Percentiles rank a stretch among this genome's conserved stretches.
Conservation (phyloP, 1,140 invertebrate genomes). For the Penaeus vannamei region DNA sequence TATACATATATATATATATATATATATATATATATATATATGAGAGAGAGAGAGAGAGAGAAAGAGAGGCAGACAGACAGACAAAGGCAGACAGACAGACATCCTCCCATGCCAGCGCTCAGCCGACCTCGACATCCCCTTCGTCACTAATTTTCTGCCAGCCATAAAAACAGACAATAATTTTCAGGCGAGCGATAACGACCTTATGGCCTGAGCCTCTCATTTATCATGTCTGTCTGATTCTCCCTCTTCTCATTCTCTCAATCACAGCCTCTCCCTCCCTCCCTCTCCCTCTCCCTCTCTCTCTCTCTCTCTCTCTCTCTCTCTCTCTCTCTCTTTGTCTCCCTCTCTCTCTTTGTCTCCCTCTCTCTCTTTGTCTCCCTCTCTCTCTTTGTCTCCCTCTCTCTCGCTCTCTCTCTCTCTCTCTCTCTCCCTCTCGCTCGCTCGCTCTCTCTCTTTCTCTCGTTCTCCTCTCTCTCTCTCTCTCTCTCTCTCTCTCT, state of each 20-base stretch:
- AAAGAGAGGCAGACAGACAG: background rate
- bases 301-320: too few relatives aligned
- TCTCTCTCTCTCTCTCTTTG: too few relatives aligned
- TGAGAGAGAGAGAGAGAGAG: background rate
- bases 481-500: too few relatives aligned
- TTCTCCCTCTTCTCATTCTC: background rate
- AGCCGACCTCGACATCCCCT: background rate
- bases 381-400: too few relatives aligned
- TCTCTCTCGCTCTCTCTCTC: too few relatives aligned
- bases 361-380: too few relatives aligned
- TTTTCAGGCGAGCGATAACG: conserved; percentile 41
- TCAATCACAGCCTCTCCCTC: background rate
- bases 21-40: background rate
- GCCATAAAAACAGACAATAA: conserved; percentile 47
- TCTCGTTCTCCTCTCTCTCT: too few relatives aligned
- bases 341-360: too few relatives aligned
- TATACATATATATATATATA: conserved; percentile 2
- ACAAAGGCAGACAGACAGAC: background rate
- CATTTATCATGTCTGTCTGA: conserved; percentile 23
- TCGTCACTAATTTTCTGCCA: conserved; percentile 44
- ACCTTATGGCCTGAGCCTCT: background rate
- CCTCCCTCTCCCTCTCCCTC: background rate
- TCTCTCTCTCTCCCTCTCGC: too few relatives aligned
- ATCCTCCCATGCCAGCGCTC: background rate
- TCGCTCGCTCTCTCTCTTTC: too few relatives aligned